Percentiles rank a stretch among this genome's conserved stretches.
These are phyloP conservation scores for Drosophila neonasuta DNA, from an alignment of 2,888 invertebrate species.

Conservation along the genomic window DNA sequence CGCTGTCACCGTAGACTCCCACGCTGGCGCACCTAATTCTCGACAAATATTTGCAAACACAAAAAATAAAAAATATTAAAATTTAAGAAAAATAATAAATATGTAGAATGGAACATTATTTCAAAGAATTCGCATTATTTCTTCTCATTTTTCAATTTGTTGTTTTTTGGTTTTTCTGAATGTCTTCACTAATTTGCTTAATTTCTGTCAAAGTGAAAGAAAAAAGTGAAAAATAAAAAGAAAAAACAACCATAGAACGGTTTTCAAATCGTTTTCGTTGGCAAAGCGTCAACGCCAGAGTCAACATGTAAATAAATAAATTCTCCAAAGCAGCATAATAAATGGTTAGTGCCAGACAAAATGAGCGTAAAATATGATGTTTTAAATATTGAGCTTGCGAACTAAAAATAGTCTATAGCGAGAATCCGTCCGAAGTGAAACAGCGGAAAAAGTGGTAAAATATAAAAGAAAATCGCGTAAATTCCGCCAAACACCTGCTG, in stretches of 20 bases:
- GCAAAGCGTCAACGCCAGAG: constrained; percentile 51
- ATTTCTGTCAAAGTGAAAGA: constrained; percentile 60
- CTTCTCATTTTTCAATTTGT: constrained; percentile 36
- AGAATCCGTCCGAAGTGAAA: constrained; percentile 18
- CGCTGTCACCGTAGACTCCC: constrained; percentile 11
- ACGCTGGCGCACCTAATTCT: constrained; percentile 60
- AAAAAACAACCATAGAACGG: constrained; percentile 1
- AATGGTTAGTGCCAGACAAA: constrained; percentile 47
- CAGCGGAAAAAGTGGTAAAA: constrained; percentile 2
- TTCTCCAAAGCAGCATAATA: constrained; percentile 66
- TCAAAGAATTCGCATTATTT: constrained; percentile 47
- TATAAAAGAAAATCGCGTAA: constrained; percentile 27
- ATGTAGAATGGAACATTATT: constrained; percentile 37
- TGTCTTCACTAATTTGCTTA: constrained; percentile 71
- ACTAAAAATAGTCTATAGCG: constrained; percentile 35
- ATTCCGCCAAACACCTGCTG: constrained; percentile 54
- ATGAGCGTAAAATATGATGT: constrained; percentile 51
- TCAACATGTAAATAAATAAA: constrained; percentile 61
- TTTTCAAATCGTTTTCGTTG: constrained; percentile 52
- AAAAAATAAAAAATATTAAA: not conserved
- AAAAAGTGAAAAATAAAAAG: constrained; percentile 18
- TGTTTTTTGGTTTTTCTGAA: constrained; percentile 40
- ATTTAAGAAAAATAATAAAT: constrained; percentile 36
- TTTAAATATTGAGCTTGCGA: constrained; percentile 42
- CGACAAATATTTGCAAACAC: constrained; percentile 41